Conservation (phyloP, 2,797 vertebrate species). For the Peromyscus aztecus region DNA sequence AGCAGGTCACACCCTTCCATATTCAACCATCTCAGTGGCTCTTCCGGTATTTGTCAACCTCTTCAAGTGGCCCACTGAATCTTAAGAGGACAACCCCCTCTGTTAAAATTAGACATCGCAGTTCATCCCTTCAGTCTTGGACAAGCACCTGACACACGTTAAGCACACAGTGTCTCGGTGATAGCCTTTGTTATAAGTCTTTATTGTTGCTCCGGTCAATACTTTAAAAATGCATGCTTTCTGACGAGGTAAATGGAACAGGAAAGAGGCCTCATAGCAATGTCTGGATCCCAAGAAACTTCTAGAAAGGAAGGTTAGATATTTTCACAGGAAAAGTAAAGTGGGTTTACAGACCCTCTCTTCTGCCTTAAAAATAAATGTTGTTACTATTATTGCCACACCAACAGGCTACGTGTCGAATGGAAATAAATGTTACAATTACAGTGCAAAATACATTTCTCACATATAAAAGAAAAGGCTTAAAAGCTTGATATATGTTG, state of each 20-base stretch:
- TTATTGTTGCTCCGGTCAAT: background rate
- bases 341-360: background rate
- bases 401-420: background rate
- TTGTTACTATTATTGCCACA: background rate
- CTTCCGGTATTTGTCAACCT: background rate
- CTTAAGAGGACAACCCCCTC: background rate
- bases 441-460: background rate
- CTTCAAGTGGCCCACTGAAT: background rate
- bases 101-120: background rate
- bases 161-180: background rate
- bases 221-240: background rate
- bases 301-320: background rate
- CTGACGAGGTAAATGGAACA: background rate
- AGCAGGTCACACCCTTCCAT: background rate
- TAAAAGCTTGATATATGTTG: background rate
- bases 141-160: too few relatives aligned
- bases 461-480: background rate
- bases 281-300: background rate
- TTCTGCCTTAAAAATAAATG: slow-evolving; percentile 39
- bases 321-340: slow-evolving; percentile 24
- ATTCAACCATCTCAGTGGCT: background rate
- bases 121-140: background rate
- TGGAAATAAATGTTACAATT: background rate
- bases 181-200: background rate
- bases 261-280: background rate